Evolutionary conservation across 1,140 invertebrate genomes (phyloP), one percentile per base, ranked within the genome.

Genomic region (Carposina sasakii): DNA sequence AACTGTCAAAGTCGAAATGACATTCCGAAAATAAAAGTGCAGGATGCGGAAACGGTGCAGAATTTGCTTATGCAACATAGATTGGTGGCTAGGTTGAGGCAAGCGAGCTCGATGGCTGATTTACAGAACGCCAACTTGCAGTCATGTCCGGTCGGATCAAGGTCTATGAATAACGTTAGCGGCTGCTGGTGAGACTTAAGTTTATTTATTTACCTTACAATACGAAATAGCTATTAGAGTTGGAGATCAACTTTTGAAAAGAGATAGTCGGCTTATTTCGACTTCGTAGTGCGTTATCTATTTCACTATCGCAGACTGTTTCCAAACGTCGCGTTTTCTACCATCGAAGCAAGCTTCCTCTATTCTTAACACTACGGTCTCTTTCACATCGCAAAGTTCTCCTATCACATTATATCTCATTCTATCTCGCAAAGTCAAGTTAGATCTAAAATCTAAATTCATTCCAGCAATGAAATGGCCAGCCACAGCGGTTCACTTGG

Each of bases 101-200:
- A 73, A 12, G 74, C 77, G 0, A 76, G 76, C 24, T 81, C 77
- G 0, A 22, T 81, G 4, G 74, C 68, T 5, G 76, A 79, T 52
- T 52, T 81, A 17, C 66, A 76, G 9, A 76, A 71, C 48, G 41
- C 57, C 8, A 49, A 39, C 16, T 71, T 64, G 47, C 47, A 47
- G 0, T 17, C 71, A 13, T 73, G 74, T 1, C 9, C 19, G 22
- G 12, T 12, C 9, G 68, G 54, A 26, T 77, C 77, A 0, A 54
- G 74, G 39, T 73, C 68, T 46, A 76, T 39, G 22, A 39, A 44
- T 10, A 50, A 66, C 40, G 52, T 67, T 20, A 62, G 60, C 26
- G 68, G 69, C 24, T 40, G 58, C 3, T 63, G 67, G 72, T 77
- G 55, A 63, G 64, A 63, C 28, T 45, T 24, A 15, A 28, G 17